Base-by-base conservation (phyloP, 2,113 vertebrate species). In the Sturnira hondurensis region DNA sequence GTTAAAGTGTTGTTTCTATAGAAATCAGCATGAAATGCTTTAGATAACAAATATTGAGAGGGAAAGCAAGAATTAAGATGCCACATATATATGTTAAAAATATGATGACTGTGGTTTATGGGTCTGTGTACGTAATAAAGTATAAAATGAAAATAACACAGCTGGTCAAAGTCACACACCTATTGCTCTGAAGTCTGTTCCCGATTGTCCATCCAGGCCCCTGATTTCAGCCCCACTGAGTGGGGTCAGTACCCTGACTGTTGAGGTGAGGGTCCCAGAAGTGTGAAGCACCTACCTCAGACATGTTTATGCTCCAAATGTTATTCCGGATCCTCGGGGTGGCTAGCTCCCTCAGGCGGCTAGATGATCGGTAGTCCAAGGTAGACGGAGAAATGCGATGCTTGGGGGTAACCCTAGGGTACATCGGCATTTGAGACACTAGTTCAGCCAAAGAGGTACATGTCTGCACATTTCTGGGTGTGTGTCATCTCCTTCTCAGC, bases 281-380 rank as follows among this genome's bases (percentile, higher is more conserved):
- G 0, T 24, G 65, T 3, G 5, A 15, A 17, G 33, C 26, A 74
- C 97, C 31, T 33, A 98, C 98, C 94, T 83, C 93, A 0, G 96
- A 90, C 84, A 96, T 84, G 28, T 91, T 41, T 3, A 96, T 81
- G 33, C 63, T 94, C 98, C 98, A 98, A 5, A 98, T 90, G 56
- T 94, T 90, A 0, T 65, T 91, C 26, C 96, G 54, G 3, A 89
- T 3, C 81, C 80, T 96, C 0, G 98, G 97, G 9, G n/a, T 12
- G 4, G 98, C 97, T 84, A 98, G 97, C 9, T 96, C 87, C 74
- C 78, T 80, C 80, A 98, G 16, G 13, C 97, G 95, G 1, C 78
- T 68, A 0, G 98, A 93, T 0, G 94, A 50, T 3, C 68, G 76
- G 45, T 84, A 68, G 0, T 93, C 93, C 92, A 97, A 24, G 13